Evolutionary conservation across 1,140 invertebrate genomes (phyloP), one percentile per base, ranked within the genome.

Genomic region (Ips nitidus): DNA sequence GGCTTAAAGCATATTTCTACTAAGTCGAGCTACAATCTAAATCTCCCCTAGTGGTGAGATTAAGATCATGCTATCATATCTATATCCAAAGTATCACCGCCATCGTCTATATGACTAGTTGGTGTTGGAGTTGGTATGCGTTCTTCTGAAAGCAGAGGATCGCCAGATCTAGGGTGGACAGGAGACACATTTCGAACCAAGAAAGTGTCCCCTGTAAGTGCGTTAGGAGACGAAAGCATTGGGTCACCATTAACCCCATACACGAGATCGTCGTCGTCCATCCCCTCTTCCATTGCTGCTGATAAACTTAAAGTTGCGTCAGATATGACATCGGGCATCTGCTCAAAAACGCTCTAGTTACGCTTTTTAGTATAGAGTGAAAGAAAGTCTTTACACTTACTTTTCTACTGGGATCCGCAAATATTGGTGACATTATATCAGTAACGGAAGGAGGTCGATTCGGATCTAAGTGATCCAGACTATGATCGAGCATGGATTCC

Each of bases 221-320:
- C 78, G 56, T 82, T 78, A 7, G 82, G 83, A 47, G 82, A 82
- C 8, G 82, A 81, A 2, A 84, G 74, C 73, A 84, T 91, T 8
- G 90, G 89, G 77, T 91, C 90, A 47, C 88, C 87, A 67, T 80
- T 80, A 0, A 78, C 74, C 6, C 84, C 81, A 67, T 86, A 85
- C 0, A 88, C 83, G 61, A 84, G 84, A 8, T 89, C 87, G 75
- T 94, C 92, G 74, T 94, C 91, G 73, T 92, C 91, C 90, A 93
- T 92, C 61, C 92, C 82, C 80, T 93, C 91, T 73, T 91, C 90
- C 69, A 92, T 87, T 69, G 90, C 88, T 66, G 90, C 88, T 68
- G 88, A 86, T 70, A 91, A 83, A 74, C 86, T 88, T 59, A 91
- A 80, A 36, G 82, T 82, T 41, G 85, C 86, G 36, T 85, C 85